Evolutionary conservation across 2,797 vertebrate species (phyloP).

Genomic region (Pangasius larnaudii): DNA sequence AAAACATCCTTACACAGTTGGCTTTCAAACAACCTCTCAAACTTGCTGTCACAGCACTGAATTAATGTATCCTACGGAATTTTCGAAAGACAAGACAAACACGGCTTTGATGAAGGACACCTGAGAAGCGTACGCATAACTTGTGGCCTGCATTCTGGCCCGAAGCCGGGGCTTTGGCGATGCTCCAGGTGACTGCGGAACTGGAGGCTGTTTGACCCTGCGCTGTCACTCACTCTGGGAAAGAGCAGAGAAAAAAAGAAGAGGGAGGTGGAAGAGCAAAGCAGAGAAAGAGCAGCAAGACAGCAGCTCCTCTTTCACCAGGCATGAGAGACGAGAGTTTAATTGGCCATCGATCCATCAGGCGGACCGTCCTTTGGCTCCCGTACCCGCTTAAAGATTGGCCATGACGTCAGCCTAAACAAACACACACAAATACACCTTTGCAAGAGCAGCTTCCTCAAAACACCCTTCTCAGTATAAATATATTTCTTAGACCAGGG

Average conservation of each 20-base stretch:
- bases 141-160: conserved; percentile 58
- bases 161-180: conserved; percentile 55
- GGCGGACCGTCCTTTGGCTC: conserved; percentile 61
- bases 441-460: background rate
- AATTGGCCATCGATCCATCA: conserved; percentile 72
- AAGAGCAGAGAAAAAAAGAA: conserved; percentile 51
- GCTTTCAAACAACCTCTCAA: conserved; percentile 17
- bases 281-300: conserved; percentile 52
- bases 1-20: background rate
- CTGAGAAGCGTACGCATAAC: conserved; percentile 57
- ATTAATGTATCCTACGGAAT: conserved; percentile 39
- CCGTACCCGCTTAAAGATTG: conserved; percentile 48
- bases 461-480: background rate
- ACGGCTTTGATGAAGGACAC: conserved; percentile 49
- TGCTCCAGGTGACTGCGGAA: conserved; percentile 59
- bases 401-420: conserved; percentile 57
- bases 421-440: conserved; percentile 14
- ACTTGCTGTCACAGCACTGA: conserved; percentile 26
- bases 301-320: conserved; percentile 65
- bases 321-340: conserved; percentile 75
- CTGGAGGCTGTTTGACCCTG: conserved; percentile 56
- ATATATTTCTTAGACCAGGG: background rate
- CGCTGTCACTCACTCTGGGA: conserved; percentile 60
- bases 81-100: conserved; percentile 42
- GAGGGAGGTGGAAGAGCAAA: conserved; percentile 55